Conservation (phyloP, 2,797 vertebrate genomes). For the Acipenser ruthenus region DNA sequence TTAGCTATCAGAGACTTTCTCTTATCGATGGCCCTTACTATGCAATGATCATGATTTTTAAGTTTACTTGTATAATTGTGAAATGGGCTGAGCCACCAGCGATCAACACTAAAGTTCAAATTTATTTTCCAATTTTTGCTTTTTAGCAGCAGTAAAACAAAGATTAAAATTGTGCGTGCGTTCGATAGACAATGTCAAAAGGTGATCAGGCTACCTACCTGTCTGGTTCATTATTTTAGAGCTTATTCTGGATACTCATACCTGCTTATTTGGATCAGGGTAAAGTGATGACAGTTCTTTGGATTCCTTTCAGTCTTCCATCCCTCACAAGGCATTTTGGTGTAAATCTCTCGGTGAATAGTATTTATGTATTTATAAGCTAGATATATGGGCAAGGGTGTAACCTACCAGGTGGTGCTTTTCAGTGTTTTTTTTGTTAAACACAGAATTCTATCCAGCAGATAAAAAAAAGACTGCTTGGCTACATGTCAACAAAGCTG, state of each 20-base stretch:
- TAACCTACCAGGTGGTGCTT: neutral
- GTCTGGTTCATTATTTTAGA: no score
- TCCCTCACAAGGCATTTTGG: neutral
- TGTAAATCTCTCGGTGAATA: neutral
- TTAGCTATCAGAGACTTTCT: no score
- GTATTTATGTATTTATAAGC: neutral
- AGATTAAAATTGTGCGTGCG: no score
- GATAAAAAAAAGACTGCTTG: neutral
- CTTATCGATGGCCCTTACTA: no score
- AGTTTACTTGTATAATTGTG: no score
- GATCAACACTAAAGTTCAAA: no score
- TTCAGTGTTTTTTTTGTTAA: neutral
- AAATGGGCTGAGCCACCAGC: no score
- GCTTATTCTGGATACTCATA: neutral
- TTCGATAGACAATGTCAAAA: no score
- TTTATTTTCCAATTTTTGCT: no score
- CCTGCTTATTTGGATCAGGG: constrained; percentile 13
- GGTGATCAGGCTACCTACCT: no score
- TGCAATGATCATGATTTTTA: no score
- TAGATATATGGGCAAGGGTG: neutral
- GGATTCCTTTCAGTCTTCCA: constrained; percentile 14
- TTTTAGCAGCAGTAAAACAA: no score
- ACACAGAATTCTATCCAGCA: neutral
- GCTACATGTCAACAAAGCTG: neutral
- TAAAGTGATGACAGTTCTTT: constrained; percentile 11